Conservation (phyloP, 1,140 invertebrate genomes). For the Melanaphis sacchari region DNA sequence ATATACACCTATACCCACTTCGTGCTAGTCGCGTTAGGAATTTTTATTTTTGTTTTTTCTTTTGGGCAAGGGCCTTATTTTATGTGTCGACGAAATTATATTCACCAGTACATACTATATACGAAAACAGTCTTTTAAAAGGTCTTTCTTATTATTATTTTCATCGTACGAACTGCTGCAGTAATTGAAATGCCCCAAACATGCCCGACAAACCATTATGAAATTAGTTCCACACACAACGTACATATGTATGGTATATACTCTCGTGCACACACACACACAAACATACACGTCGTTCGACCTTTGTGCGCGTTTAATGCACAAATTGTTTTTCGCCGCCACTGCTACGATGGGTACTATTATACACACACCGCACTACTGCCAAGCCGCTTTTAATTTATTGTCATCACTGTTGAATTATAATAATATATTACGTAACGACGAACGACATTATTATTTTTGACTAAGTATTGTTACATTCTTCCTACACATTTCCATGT, state of each 20-base stretch:
- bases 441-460: background rate
- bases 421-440: background rate
- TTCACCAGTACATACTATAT: background rate
- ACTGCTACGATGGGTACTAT: background rate
- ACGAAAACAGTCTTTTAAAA: slow-evolving; percentile 21
- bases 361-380: background rate
- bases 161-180: background rate
- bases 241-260: background rate
- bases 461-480: background rate
- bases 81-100: slow-evolving; percentile 12
- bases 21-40: background rate
- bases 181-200: background rate
- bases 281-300: background rate
- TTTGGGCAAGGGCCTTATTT: background rate
- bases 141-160: slow-evolving; percentile 16
- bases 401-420: background rate
- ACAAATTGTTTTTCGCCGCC: background rate
- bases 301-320: slow-evolving; percentile 5
- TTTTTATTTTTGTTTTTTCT: background rate
- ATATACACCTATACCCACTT: background rate
- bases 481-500: background rate
- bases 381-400: background rate
- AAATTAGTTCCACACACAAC: slow-evolving; percentile 12
- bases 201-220: background rate
- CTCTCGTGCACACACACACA: background rate